phyloP scores from a whole-genome alignment of 2,797 vertebrate genomes.

The Gymnocypris eckloni region DNA sequence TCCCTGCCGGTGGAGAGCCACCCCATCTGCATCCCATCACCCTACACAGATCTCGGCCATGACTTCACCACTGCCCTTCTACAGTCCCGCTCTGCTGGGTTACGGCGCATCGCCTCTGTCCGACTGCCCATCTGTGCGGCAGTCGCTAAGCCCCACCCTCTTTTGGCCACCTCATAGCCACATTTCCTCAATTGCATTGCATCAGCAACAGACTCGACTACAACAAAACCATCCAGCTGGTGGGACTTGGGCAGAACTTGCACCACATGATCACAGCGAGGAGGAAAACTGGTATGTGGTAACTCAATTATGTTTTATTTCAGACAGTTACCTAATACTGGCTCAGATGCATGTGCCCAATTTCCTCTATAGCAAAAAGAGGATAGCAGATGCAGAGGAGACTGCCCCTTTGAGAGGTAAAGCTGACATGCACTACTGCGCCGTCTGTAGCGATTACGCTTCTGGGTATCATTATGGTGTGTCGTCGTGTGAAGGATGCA shows the following conservation, averaged over 20 bases:
- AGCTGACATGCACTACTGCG: slow-evolving; percentile 91
- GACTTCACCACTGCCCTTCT: slow-evolving; percentile 89
- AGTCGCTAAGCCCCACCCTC: slow-evolving; percentile 80
- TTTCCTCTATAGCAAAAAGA: slow-evolving; percentile 69
- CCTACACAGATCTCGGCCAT: slow-evolving; percentile 84
- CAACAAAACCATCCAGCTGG: slow-evolving; percentile 82
- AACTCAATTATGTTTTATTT: background rate
- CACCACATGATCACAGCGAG: slow-evolving; percentile 72
- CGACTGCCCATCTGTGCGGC: slow-evolving; percentile 76
- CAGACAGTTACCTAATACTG: background rate
- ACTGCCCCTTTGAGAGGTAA: slow-evolving; percentile 78
- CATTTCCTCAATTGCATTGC: slow-evolving; percentile 80
- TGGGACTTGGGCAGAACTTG: slow-evolving; percentile 83
- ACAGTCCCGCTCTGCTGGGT: slow-evolving; percentile 85
- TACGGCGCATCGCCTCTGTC: slow-evolving; percentile 77
- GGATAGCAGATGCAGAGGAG: slow-evolving; percentile 71
- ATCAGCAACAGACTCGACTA: slow-evolving; percentile 78
- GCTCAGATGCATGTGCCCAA: background rate
- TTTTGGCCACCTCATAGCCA: slow-evolving; percentile 86
- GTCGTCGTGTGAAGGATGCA: slow-evolving; percentile 98
- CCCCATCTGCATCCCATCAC: slow-evolving; percentile 87
- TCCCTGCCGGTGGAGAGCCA: slow-evolving; percentile 78
- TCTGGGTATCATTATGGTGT: slow-evolving; percentile 99
- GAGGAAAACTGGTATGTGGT: slow-evolving; percentile 79
- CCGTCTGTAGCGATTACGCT: slow-evolving; percentile 95